Percentiles rank a stretch among this genome's conserved stretches.
These are phyloP conservation scores for Carposina sasakii DNA, from an alignment of 1,140 invertebrate genomes.

Conservation along the genomic window DNA sequence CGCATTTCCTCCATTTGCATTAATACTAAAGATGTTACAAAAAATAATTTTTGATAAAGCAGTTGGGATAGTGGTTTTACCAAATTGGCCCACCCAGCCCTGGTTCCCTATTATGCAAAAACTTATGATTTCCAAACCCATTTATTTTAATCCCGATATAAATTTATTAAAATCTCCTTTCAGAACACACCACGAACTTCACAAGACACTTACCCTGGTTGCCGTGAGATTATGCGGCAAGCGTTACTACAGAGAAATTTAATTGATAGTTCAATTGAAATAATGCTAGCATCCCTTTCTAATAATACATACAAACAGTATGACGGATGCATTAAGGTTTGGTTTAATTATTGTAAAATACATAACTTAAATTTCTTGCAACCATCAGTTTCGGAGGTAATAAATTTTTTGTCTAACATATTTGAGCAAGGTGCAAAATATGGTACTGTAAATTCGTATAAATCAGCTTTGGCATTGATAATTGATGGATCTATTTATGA, in stretches of 20 bases:
- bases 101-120: constrained; percentile 32
- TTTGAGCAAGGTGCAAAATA: constrained; percentile 11
- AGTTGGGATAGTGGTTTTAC: constrained; percentile 18
- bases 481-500: not conserved
- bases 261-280: constrained; percentile 8
- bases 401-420: constrained; percentile 11
- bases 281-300: constrained; percentile 13
- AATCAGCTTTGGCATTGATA: constrained; percentile 2
- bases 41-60: constrained; percentile 16
- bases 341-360: constrained; percentile 12
- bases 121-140: not conserved
- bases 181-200: constrained; percentile 11
- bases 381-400: not conserved
- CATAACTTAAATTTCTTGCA: constrained; percentile 4
- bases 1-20: constrained; percentile 16
- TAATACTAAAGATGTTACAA: constrained; percentile 7
- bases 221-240: constrained; percentile 17
- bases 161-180: constrained; percentile 15
- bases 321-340: constrained; percentile 8
- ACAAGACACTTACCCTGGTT: constrained; percentile 10
- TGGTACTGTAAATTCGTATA: constrained; percentile 9
- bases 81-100: constrained; percentile 19
- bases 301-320: constrained; percentile 17
- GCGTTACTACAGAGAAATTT: constrained; percentile 9
- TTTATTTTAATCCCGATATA: constrained; percentile 10